phyloP scores from a whole-genome alignment of 2,113 vertebrate genomes.

The Aspidoscelis tigris region DNA sequence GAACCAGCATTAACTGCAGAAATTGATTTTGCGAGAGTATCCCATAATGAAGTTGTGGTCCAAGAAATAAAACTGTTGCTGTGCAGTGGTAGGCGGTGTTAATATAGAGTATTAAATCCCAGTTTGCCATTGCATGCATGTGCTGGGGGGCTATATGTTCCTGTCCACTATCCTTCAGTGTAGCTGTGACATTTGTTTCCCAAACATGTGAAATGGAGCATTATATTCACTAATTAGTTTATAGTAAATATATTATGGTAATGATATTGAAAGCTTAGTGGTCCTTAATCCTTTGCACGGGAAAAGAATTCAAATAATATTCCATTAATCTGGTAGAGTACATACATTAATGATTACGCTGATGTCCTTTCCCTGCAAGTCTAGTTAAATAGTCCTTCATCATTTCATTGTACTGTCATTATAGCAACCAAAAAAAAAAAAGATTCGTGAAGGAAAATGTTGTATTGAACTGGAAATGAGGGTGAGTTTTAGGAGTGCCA shows the following conservation, averaged over 20 bases:
- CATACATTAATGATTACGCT: not conserved
- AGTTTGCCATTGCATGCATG: not conserved
- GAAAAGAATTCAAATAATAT: not conserved
- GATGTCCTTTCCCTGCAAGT: not conserved
- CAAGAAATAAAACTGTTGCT: not conserved
- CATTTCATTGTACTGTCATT: not conserved
- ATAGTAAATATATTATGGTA: not conserved
- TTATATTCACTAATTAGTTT: slow-evolving; percentile 20
- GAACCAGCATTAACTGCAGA: not conserved
- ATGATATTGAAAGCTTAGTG: not conserved
- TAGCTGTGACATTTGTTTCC: slow-evolving; percentile 2
- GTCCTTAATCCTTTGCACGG: not conserved
- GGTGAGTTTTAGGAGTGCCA: not conserved
- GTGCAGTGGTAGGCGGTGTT: not conserved
- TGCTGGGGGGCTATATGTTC: not conserved
- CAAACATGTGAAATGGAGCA: slow-evolving; percentile 9
- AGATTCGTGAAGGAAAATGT: not conserved
- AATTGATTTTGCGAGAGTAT: not conserved
- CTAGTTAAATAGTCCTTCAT: not conserved
- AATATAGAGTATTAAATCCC: not conserved
- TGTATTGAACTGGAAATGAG: not conserved
- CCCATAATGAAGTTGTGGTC: not conserved
- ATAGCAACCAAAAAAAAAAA: not conserved
- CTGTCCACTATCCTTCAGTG: not conserved
- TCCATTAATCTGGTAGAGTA: not conserved